Percentiles rank a stretch among this genome's conserved stretches.
Evolutionary conservation across 2,888 invertebrate species (phyloP).

Genomic region (Parnassius mnemosyne): DNA sequence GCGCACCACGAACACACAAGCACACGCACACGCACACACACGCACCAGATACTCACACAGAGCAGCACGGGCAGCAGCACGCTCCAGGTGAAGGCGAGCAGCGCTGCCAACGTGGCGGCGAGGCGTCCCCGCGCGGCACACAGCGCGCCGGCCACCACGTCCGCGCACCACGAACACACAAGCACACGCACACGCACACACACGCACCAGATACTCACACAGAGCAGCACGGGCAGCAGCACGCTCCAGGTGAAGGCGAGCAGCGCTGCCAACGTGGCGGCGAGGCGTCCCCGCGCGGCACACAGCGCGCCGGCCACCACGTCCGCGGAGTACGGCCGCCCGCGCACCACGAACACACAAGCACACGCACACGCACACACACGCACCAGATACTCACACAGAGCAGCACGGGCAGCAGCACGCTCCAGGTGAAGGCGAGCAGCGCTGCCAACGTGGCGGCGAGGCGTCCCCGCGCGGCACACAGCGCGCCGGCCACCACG

Average conservation of each 20-base stretch:
- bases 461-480: not conserved
- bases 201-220: no score
- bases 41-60: no score
- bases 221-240: not conserved
- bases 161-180: not conserved
- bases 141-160: no score
- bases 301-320: constrained; percentile 59
- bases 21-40: not conserved
- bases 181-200: not conserved
- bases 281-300: constrained; percentile 47
- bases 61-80: no score
- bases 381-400: no score
- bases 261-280: constrained; percentile 82
- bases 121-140: no score
- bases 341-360: constrained; percentile 91
- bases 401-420: constrained; percentile 44
- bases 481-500: no score
- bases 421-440: constrained; percentile 93
- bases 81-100: no score
- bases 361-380: constrained; percentile 43
- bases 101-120: no score
- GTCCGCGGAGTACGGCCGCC: constrained; percentile 78
- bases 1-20: not conserved
- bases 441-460: constrained; percentile 82
- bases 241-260: constrained; percentile 43